Percentiles rank a stretch among this genome's conserved stretches.
Evolutionary conservation across 2,113 vertebrate genomes (phyloP).

Genomic region (Dromaius novaehollandiae): DNA sequence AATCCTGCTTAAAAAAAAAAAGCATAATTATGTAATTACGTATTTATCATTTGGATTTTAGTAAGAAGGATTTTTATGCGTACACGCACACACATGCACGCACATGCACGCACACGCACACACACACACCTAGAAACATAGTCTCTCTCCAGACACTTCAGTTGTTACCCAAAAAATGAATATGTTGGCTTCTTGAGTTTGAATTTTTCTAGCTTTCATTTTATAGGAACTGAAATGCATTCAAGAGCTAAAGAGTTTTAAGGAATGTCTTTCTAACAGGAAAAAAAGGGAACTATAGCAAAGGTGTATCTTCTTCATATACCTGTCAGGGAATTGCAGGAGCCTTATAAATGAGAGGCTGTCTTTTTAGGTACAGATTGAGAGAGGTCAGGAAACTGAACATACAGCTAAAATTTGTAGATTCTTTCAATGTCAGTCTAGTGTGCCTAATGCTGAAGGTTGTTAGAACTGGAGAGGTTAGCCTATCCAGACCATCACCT

Average conservation of each 20-base stretch:
- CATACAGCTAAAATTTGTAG: background rate
- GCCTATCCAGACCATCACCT: background rate
- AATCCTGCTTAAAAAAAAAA: background rate
- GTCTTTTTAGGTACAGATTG: background rate
- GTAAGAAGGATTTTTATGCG: background rate
- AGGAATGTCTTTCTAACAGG: conserved; percentile 2
- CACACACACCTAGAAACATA: background rate
- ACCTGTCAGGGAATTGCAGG: background rate
- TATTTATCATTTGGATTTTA: conserved; percentile 16
- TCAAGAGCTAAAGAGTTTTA: background rate
- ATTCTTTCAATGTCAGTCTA: background rate
- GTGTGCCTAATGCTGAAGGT: background rate
- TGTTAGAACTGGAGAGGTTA: background rate
- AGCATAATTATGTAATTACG: background rate
- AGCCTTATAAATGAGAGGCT: background rate
- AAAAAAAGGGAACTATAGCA: background rate
- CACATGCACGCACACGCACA: background rate
- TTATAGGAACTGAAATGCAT: background rate
- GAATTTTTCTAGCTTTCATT: background rate
- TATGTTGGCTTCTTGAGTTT: background rate
- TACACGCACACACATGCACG: background rate
- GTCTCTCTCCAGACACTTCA: background rate
- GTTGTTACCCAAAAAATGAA: background rate
- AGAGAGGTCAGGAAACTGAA: background rate
- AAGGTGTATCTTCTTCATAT: background rate